A percentile compares a stretch with the other conserved stretches of the same genome.
Conservation (phyloP, 2,797 vertebrate species). For the Ispidina picta region DNA sequence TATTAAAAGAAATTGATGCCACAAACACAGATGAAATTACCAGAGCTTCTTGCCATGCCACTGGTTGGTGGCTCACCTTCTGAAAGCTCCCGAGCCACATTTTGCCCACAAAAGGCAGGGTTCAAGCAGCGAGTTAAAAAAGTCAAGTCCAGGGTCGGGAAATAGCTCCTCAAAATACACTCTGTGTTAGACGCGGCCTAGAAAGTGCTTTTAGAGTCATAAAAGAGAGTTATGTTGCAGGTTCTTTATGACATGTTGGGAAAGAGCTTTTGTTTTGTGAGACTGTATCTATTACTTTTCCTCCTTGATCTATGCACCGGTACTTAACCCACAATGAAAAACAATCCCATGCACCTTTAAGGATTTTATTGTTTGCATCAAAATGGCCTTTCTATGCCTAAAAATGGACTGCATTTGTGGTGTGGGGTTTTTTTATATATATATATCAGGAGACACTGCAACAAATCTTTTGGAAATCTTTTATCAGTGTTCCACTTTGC, state of each 20-base stretch:
- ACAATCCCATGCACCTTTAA: not conserved
- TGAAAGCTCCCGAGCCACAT: not conserved
- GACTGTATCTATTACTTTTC: not conserved
- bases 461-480: conserved; percentile 40
- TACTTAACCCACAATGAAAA: not conserved
- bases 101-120: not conserved
- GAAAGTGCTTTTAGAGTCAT: conserved; percentile 12
- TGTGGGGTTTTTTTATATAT: not conserved
- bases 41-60: not conserved
- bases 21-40: not conserved
- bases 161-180: conserved; percentile 8
- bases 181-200: not conserved
- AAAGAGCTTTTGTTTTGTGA: not conserved
- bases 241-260: not conserved
- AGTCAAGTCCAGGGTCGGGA: not conserved
- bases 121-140: not conserved
- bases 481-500: conserved; percentile 22
- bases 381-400: conserved; percentile 30
- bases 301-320: not conserved
- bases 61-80: not conserved
- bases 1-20: conserved; percentile 26
- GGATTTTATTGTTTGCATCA: conserved; percentile 13
- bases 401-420: conserved; percentile 10
- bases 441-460: not conserved
- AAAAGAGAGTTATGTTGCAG: not conserved